Evolutionary conservation across 2,888 invertebrate species (phyloP), one percentile per base, ranked within the genome.

Genomic region (Capitulum mitella): DNA sequence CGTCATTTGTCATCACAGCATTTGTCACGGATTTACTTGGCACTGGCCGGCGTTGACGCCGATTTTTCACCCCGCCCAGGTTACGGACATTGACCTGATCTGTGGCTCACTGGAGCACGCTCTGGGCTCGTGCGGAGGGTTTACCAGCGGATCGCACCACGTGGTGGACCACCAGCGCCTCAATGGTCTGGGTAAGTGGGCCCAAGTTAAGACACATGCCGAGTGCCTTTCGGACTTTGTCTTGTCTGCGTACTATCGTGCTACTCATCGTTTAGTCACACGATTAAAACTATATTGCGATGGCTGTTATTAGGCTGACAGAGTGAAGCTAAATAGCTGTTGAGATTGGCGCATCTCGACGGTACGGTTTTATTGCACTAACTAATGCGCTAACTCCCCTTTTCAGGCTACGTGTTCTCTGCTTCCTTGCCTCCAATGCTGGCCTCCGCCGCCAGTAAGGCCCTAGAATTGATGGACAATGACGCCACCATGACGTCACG

Each of bases 141-240:
- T 98, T 87, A 96, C 97, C 84, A 93, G 93, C 46, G 98, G 98
- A 0, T 91, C 95, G 0, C 91, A 94, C 80, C 96, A 92, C 84
- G 92, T 97, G 76, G 93, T 98, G 0, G 98, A 98, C 83, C 98
- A 98, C 85, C 98, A 98, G 85, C 88, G 94, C n/a, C 87, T 95
- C 0, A 93, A 93, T 22, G 95, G 95, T 10, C 87, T 93, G 77
- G 94, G 93, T 88, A 84, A 82, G 85, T 83, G 19, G 12, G 48
- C 6, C 14, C 48, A 48, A 48, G 16, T 48, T 14, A 48, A n/a
- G n/a, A n/a, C n/a, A n/a, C n/a, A 19, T 10, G 48, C 6, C 19
- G 48, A 1, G 48, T 19, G 48, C 48, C 48, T 14, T 48, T 48
- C 16, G 48, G 14, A 19, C 19, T 14, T 14, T 48, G 19, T 14